Base-by-base conservation (phyloP, 35 echinoderm and acorn worm genomes). In the Ptychodera flava region DNA sequence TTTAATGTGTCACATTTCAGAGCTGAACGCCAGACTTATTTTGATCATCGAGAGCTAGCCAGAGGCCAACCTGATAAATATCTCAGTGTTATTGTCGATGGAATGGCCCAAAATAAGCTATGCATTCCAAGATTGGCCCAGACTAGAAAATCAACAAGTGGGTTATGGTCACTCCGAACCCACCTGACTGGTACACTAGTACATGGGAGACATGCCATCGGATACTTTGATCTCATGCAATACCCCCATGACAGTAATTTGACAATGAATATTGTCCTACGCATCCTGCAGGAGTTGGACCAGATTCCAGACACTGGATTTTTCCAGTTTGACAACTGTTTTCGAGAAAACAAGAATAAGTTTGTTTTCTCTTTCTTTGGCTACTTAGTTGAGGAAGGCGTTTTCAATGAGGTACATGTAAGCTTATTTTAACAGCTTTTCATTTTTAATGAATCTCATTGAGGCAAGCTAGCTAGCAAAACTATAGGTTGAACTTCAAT, bases 61-160 rank as follows among this genome's bases (percentile, higher is more conserved):
- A 87, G 86, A 32, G 31, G 64, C 16, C 15, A 88, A 36, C 86
- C 85, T 1, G 28, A 78, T 0, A 83, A 64, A 30, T 88, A 92
- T 32, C 79, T 92, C 28, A 88, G 86, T 15, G 80, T 92, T 0
- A 92, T 92, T 27, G 80, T 88, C 2, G 91, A 88, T 84, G 91
- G 81, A 15, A 88, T 88, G 86, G 91, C 88, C 34, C 91, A 92
- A 35, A 85, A 83, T 6, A 80, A 38, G 28, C 88, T 87, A 78
- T n/a, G 35, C 33, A 1, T 92, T 28, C 91, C 91, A 30, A 82
- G 31, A 34, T 84, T 85, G 33, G 33, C 79, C 28, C 29, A 35
- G 15, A 45, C 78, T 37, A 35, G 82, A 1, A 92, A 88, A 35
- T 79, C 64, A 29, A 30, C 36, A 0, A 78, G 31, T 33, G 27